These are phyloP conservation scores for Cylindroiulus punctatus DNA, from an alignment of 2,888 invertebrate genomes.

Conservation along the genomic window DNA sequence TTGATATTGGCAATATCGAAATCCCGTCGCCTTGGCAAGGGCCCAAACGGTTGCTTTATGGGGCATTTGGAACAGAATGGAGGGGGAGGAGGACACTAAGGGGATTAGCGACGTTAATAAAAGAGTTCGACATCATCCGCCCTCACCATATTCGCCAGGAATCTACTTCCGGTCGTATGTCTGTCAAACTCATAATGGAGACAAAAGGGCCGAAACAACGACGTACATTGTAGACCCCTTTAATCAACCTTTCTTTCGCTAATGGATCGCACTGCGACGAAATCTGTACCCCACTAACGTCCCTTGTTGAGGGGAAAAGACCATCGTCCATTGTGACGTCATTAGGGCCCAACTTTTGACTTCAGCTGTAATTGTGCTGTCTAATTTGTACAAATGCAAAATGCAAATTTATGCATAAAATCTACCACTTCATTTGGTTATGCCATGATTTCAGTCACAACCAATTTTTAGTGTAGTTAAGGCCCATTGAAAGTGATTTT, in stretches of 20 bases:
- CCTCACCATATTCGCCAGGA: background rate
- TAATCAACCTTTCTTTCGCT: background rate
- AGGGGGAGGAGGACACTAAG: background rate
- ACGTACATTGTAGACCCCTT: background rate
- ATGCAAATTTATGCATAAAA: too few species aligned
- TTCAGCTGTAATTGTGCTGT: too few species aligned
- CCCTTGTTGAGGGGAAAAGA: too few species aligned
- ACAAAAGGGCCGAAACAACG: background rate
- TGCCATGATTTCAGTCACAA: too few species aligned
- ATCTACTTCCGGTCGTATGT: background rate
- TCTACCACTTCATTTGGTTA: too few species aligned
- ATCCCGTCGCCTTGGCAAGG: background rate
- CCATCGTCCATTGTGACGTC: too few species aligned
- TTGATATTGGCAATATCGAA: constrained; percentile 33
- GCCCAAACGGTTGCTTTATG: background rate
- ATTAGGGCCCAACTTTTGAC: too few species aligned
- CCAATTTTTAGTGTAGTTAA: too few species aligned
- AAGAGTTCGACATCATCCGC: background rate
- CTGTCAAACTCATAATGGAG: background rate
- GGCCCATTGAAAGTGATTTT: too few species aligned
- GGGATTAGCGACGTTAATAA: background rate
- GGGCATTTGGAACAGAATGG: background rate
- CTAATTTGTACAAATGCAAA: too few species aligned
- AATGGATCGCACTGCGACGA: background rate
- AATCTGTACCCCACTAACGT: too few species aligned